Evolutionary conservation across 2,797 vertebrate species (phyloP).

Genomic region (Alectoris magna): DNA sequence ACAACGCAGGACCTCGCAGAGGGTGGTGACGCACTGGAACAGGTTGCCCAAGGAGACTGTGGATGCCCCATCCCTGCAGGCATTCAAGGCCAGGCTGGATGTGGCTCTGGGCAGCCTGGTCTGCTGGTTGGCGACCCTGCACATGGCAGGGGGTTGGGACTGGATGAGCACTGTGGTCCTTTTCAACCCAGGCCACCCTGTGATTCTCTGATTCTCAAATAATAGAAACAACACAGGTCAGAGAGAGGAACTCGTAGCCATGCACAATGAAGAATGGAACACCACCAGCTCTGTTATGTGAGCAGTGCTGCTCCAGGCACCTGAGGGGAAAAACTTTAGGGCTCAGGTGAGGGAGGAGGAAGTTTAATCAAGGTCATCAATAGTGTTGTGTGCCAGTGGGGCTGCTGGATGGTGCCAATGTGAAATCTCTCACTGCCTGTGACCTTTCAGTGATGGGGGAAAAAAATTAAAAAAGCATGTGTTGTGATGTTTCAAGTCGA

Average conservation of each 20-base stretch:
- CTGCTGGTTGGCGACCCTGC: too few species aligned
- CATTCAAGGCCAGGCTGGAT: too few species aligned
- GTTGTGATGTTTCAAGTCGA: background rate
- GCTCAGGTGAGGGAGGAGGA: background rate
- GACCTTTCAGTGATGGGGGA: background rate
- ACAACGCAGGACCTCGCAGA: background rate
- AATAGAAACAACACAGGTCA: rapidly evolving
- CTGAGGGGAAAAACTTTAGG: background rate
- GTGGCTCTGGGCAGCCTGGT: too few species aligned
- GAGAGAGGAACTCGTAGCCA: background rate
- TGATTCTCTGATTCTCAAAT: too few species aligned
- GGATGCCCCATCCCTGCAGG: too few species aligned
- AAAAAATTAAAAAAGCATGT: background rate
- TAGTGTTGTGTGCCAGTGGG: background rate
- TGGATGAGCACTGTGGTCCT: too few species aligned
- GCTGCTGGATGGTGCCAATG: background rate
- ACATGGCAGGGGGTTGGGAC: too few species aligned
- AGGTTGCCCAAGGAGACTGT: too few species aligned
- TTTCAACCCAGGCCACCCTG: too few species aligned
- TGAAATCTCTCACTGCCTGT: background rate
- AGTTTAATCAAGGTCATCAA: background rate
- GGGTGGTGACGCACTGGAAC: too few species aligned
- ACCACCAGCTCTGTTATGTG: too few species aligned
- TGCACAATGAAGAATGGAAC: background rate
- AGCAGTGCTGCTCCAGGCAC: background rate